phyloP scores from a whole-genome alignment of 2,888 invertebrate species.

The Pyrocoelia pectoralis region DNA sequence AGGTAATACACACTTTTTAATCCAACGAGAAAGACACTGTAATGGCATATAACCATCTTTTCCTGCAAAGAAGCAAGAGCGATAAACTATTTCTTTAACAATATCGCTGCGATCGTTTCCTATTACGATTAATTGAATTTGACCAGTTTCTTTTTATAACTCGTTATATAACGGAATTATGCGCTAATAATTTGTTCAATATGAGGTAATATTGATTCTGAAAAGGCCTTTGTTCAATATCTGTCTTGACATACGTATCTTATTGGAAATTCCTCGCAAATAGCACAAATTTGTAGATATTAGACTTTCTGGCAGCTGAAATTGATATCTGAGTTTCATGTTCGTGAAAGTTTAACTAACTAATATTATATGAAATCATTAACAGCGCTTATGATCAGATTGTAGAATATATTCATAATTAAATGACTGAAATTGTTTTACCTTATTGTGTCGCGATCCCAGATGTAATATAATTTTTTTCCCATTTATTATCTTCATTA shows the following conservation, averaged over 20 bases:
- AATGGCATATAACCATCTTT: no score
- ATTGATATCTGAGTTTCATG: conserved; percentile 29
- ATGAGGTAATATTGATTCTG: conserved; percentile 6
- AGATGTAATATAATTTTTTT: no score
- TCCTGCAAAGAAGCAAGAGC: no score
- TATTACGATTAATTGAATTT: no score
- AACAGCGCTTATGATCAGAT: conserved; percentile 1
- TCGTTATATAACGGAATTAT: neutral
- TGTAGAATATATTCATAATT: neutral
- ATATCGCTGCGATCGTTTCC: no score
- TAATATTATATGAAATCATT: conserved; percentile 1
- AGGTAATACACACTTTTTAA: no score
- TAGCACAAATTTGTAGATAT: conserved; percentile 26
- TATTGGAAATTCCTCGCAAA: conserved; percentile 25
- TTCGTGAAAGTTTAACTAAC: conserved; percentile 10
- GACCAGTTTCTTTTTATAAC: no score
- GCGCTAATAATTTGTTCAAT: neutral
- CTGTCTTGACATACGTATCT: conserved; percentile 15
- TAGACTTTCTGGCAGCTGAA: conserved; percentile 19
- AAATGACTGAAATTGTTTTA: neutral
- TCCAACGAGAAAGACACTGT: no score
- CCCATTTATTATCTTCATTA: no score
- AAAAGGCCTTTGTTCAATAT: conserved; percentile 10
- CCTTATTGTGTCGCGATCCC: no score
- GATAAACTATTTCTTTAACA: no score